Base-by-base conservation (phyloP, 2,888 invertebrate genomes). In the Fragum whitleyi region DNA sequence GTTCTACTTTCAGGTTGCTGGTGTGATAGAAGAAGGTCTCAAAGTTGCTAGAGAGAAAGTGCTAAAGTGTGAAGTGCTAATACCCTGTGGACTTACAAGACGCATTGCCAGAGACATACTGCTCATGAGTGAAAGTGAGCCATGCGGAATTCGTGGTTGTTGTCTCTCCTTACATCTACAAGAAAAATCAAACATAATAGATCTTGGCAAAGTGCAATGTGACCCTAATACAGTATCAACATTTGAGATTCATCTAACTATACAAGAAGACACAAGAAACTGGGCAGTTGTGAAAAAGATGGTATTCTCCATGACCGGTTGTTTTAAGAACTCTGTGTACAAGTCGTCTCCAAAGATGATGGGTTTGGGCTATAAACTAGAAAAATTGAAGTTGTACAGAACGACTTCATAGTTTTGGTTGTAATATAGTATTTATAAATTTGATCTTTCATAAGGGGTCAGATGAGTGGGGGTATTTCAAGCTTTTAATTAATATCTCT, bases 261-360 rank as follows among this genome's bases (percentile, higher is more conserved):
- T 98, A 89, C 97, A 97, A 94, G 97, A 97, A 94, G 97, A 97
- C 92, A 96, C 96, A 81, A 96, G 97, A 90, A 96, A 97, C 93
- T 98, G 98, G 98, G 96, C 96, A 90, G 95, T 97, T 93, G 95
- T 98, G 94, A 97, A 97, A 94, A 97, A 97, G 94, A 97, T 98
- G 94, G 95, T 98, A 26, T 84, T 89, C 61, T 81, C 88, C 23
- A 67, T 91, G 21, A 87, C 89, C 55, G 89, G 90, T 9, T 88
- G 90, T 75, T 88, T 91, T 74, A 79, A 88, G 59, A 76, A 87
- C 55, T 85, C 87, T 7, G 77, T 79, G 14, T 90, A 89, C 85
- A 87, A 77, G 16, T 72, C 83, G 0, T 81, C 88, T 9, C 88
- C 90, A 5, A 91, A 88, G 73, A 96, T 98, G 92, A 96, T 97